Evolutionary conservation across 2,888 invertebrate genomes (phyloP), one percentile per base, ranked within the genome.

Genomic region (Labia minor): DNA sequence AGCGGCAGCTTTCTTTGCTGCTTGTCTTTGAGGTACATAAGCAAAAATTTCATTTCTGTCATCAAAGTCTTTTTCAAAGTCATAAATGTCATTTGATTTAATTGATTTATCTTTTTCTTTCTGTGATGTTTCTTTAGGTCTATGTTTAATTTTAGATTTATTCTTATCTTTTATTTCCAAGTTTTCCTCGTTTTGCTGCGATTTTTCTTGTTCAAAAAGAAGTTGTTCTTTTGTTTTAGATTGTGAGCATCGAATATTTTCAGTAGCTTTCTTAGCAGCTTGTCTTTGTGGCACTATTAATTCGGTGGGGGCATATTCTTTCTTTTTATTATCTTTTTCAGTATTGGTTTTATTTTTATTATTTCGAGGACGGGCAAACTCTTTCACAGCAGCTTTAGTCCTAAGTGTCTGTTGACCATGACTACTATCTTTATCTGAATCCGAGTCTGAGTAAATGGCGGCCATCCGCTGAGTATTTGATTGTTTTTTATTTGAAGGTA

Each of bases 1-100:
- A 73, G 92, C 92, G 1, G 92, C 92, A 0, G 93, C 93, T 76
- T 93, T 93, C 76, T 92, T 92, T 11, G 93, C 93, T 1, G 93
- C 93, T 78, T 92, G 91, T 69, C 93, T 80, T 76, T 94, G 93
- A 1, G 93, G 93, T 19, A 94, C 93, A 76, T 92, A 91, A 0
- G 90, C 86, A 61, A 91, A 83, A 63, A 88, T 82, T 73, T 86
- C 84, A 71, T 78, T 78, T 70, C 80, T 76, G 72, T 85, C 73
- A 64, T 70, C 72, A 1, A 79, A 74, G 68, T 87, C 87, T 74
- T 86, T 86, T 63, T 84, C 84, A 69, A 82, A 81, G 70, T 84
- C 83, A 72, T 83, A 82, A 19, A 82, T 77, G 69, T 83, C 83
- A 71, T 78, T 80, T 61, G 75, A 67, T 65, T 71, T 72, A 1